Percentiles rank a stretch among this genome's conserved stretches.
Evolutionary conservation across 2,888 invertebrate species (phyloP).

Genomic region (Pyrgus malvae): DNA sequence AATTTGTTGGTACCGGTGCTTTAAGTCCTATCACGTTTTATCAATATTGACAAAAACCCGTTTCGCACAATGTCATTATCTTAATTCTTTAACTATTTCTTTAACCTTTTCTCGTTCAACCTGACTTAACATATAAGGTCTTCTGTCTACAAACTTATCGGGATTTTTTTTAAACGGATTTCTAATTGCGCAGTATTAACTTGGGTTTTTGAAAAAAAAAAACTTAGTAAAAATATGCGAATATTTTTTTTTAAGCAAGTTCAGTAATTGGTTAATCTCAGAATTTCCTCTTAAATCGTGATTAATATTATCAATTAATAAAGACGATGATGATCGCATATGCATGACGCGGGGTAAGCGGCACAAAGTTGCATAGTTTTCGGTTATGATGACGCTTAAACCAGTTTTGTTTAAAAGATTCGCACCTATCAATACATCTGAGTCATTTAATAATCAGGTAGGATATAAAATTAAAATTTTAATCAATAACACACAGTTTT

Average conservation of each 20-base stretch:
- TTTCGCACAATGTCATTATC: not conserved
- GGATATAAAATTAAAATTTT: not conserved
- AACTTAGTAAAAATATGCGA: conserved; percentile 37
- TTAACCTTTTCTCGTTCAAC: conserved; percentile 41
- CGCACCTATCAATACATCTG: conserved; percentile 20
- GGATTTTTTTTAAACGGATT: conserved; percentile 37
- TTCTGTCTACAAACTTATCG: conserved; percentile 37
- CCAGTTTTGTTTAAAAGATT: conserved; percentile 17
- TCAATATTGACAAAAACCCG: not conserved
- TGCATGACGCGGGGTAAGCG: conserved; percentile 4
- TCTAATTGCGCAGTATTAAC: conserved; percentile 40
- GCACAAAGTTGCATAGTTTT: not conserved
- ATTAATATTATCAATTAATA: conserved; percentile 23
- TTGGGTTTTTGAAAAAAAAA: conserved; percentile 34
- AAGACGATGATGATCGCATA: not conserved
- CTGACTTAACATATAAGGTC: conserved; percentile 40
- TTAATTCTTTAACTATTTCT: not conserved
- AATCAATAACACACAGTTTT: not conserved
- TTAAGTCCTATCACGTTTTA: not conserved
- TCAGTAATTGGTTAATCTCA: conserved; percentile 9
- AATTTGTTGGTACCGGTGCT: conserved; percentile 33
- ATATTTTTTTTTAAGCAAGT: conserved; percentile 37
- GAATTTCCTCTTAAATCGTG: conserved; percentile 20
- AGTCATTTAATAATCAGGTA: not conserved
- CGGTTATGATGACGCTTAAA: conserved; percentile 16